phyloP scores from a whole-genome alignment of 2,797 vertebrate species.

The Rhinella marina region DNA sequence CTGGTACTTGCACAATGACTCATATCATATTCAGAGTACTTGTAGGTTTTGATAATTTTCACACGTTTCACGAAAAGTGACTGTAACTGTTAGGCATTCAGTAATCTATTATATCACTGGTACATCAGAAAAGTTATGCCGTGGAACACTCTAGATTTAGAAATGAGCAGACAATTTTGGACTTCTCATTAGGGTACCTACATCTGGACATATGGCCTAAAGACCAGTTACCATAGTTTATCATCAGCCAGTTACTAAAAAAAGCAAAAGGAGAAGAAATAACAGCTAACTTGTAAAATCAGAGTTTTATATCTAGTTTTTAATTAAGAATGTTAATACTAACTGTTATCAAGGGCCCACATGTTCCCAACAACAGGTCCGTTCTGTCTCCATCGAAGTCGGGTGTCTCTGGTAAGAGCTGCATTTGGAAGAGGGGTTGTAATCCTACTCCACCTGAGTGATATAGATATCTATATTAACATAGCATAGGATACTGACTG shows the following conservation, averaged over 20 bases:
- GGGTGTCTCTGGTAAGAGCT: conserved; percentile 87
- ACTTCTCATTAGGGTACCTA: neutral
- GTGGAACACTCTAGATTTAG: neutral
- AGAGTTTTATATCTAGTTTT: neutral
- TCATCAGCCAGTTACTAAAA: neutral
- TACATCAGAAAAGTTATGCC: neutral
- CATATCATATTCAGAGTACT: too few species aligned
- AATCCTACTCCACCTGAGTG: conserved; percentile 90
- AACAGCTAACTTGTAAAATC: neutral
- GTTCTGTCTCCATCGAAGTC: conserved; percentile 93
- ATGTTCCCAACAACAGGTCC: conserved; percentile 87
- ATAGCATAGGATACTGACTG: neutral
- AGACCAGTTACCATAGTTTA: neutral
- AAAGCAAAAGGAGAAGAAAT: neutral
- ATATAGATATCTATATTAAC: conserved; percentile 14
- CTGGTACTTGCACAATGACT: too few species aligned
- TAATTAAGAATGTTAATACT: conserved; percentile 72
- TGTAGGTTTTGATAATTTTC: too few species aligned
- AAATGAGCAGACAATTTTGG: neutral
- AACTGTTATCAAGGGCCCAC: conserved; percentile 89
- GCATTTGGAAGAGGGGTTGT: conserved; percentile 93
- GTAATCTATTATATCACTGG: neutral
- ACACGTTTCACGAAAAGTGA: too few species aligned
- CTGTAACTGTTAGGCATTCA: neutral
- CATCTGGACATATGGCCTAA: neutral